These are phyloP conservation scores for Patiria miniata DNA, from an alignment of 35 echinoderm and acorn worm genomes.

Conservation along the genomic window DNA sequence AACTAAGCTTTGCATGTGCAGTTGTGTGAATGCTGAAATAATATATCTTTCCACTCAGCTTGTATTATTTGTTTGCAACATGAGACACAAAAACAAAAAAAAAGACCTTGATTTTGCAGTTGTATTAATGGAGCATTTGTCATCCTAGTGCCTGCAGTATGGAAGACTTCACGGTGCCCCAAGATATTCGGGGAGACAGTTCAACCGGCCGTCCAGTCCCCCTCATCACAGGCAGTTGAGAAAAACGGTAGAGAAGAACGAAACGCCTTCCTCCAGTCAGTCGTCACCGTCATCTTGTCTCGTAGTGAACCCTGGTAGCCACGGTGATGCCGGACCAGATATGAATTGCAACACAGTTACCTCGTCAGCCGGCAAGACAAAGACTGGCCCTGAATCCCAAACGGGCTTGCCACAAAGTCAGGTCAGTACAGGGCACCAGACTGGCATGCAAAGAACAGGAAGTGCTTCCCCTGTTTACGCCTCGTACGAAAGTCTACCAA, in stretches of 20 bases:
- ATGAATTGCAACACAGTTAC: background rate
- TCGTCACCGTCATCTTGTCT: slow-evolving; percentile 6
- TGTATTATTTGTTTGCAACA: no score
- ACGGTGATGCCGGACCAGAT: background rate
- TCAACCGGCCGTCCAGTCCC: background rate
- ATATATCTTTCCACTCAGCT: no score
- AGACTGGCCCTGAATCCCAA: background rate
- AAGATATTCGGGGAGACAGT: slow-evolving; percentile 16
- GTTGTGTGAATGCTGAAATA: no score
- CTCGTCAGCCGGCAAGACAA: background rate
- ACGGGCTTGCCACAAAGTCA: background rate
- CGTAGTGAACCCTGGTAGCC: background rate
- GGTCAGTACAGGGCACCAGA: background rate
- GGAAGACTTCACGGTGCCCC: slow-evolving; percentile 58
- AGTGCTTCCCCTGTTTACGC: slow-evolving; percentile 6
- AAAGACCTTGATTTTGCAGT: no score
- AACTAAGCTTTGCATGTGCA: no score
- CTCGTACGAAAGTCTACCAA: background rate
- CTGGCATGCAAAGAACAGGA: background rate
- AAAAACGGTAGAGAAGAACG: background rate
- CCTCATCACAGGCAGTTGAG: background rate
- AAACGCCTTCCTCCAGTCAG: background rate
- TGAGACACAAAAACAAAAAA: no score
- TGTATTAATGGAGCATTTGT: no score
- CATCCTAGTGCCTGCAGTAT: slow-evolving; percentile 63